A percentile compares a stretch with the other conserved stretches of the same genome.
Conservation (phyloP, 2,888 invertebrate genomes). For the Trachelus tabidus region DNA sequence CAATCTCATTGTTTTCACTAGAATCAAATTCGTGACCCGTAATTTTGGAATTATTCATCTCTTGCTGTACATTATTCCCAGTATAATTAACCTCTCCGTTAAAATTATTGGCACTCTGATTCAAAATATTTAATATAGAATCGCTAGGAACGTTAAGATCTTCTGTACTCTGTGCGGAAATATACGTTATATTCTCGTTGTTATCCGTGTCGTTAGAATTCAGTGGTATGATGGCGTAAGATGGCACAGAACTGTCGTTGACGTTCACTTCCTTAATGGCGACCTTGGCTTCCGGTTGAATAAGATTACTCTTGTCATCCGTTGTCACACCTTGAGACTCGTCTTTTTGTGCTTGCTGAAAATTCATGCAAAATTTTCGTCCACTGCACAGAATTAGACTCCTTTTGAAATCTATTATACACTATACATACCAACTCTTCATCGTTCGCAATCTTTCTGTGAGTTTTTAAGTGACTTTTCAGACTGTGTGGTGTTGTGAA, state of each 20-base stretch:
- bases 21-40: conserved; percentile 27
- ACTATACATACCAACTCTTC: conserved; percentile 45
- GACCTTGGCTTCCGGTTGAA: conserved; percentile 28
- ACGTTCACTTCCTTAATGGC: conserved; percentile 21
- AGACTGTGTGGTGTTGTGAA: conserved; percentile 89
- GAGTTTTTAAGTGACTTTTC: conserved; percentile 82
- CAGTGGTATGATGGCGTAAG: conserved; percentile 48
- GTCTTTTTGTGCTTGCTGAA: conserved; percentile 9
- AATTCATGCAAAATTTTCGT: neutral
- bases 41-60: conserved; percentile 7
- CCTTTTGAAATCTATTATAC: neutral
- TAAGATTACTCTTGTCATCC: conserved; percentile 15
- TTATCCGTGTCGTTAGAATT: conserved; percentile 34
- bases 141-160: conserved; percentile 18
- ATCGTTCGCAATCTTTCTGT: conserved; percentile 67
- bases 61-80: conserved; percentile 20
- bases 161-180: conserved; percentile 33
- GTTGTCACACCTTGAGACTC: conserved; percentile 8
- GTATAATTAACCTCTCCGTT: conserved; percentile 31
- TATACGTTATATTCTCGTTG: conserved; percentile 38
- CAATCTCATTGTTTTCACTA: conserved; percentile 18
- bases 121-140: conserved; percentile 18
- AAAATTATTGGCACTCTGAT: conserved; percentile 18
- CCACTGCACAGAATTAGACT: conserved; percentile 1
- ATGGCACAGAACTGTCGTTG: conserved; percentile 32